Evolutionary conservation across 2,888 invertebrate species (phyloP).

Genomic region (Palloptera scutellata): DNA sequence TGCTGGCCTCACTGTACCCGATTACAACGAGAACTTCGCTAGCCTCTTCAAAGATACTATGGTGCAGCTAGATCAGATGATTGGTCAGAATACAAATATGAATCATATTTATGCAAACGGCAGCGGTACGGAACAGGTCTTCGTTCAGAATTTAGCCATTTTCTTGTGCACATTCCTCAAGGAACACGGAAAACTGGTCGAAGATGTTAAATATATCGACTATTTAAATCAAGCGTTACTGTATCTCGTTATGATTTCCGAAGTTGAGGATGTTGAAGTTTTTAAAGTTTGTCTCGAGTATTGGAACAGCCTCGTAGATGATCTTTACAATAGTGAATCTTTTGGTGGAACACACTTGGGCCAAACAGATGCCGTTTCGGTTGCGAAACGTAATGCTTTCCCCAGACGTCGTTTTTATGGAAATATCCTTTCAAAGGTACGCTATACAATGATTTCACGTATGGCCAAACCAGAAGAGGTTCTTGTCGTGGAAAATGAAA

Average conservation of each 20-base stretch:
- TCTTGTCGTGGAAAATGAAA: slow-evolving; percentile 98
- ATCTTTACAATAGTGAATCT: slow-evolving; percentile 89
- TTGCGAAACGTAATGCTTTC: slow-evolving; percentile 54
- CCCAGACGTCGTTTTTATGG: slow-evolving; percentile 79
- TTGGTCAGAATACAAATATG: slow-evolving; percentile 91
- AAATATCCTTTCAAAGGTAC: slow-evolving; percentile 84
- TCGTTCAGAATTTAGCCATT: slow-evolving; percentile 97
- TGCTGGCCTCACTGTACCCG: slow-evolving; percentile 86
- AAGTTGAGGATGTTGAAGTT: slow-evolving; percentile 99
- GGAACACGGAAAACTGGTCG: slow-evolving; percentile 91
- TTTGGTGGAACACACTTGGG: slow-evolving; percentile 64
- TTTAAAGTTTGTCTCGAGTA: slow-evolving; percentile 99
- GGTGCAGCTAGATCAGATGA: slow-evolving; percentile 90
- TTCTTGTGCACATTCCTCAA: slow-evolving; percentile 97
- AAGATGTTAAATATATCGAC: slow-evolving; percentile 80
- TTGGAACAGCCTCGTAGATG: slow-evolving; percentile 94
- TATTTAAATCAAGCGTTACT: slow-evolving; percentile 83
- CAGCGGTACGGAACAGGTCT: slow-evolving; percentile 96
- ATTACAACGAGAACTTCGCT: slow-evolving; percentile 93
- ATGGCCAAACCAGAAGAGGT: slow-evolving; percentile 99
- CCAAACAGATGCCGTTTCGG: slow-evolving; percentile 50
- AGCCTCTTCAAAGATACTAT: slow-evolving; percentile 91
- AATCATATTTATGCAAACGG: slow-evolving; percentile 93
- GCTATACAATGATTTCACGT: slow-evolving; percentile 97
- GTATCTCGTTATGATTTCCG: slow-evolving; percentile 90